A percentile compares a stretch with the other conserved stretches of the same genome.
Evolutionary conservation across 2,888 invertebrate species (phyloP).

Genomic region (Tuberolachnus salignus): DNA sequence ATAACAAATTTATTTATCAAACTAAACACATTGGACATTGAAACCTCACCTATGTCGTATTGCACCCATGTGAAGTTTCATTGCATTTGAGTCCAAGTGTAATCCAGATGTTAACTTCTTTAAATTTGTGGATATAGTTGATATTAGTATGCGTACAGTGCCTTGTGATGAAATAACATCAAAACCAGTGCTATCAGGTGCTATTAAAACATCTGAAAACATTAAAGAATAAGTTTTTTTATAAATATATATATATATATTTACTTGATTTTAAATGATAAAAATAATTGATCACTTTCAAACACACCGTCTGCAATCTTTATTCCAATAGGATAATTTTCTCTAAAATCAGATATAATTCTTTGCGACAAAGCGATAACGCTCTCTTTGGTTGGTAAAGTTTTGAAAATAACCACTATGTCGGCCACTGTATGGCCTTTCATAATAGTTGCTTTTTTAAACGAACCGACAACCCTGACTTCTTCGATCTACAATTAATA

Average conservation of each 20-base stretch:
- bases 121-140: conserved; percentile 92
- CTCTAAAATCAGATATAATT: conserved; percentile 80
- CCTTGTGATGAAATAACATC: conserved; percentile 51
- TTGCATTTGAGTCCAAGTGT: conserved; percentile 71
- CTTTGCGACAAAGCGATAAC: conserved; percentile 90
- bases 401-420: conserved; percentile 94
- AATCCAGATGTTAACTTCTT: conserved; percentile 89
- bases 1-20: background rate
- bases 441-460: conserved; percentile 97
- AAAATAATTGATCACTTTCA: background rate
- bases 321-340: conserved; percentile 41
- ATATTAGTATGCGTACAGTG: conserved; percentile 86
- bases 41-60: conserved; percentile 76
- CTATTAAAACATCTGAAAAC: conserved; percentile 41
- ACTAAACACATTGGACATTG: background rate
- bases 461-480: conserved; percentile 95
- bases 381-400: conserved; percentile 93
- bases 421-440: conserved; percentile 94
- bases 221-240: background rate
- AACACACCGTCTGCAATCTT: conserved; percentile 39
- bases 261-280: background rate
- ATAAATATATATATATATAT: no score
- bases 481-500: conserved; percentile 80
- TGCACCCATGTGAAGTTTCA: conserved; percentile 89
- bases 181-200: conserved; percentile 56